Base-by-base conservation (phyloP, 1,140 invertebrate species). In the Parapsyche elsis region DNA sequence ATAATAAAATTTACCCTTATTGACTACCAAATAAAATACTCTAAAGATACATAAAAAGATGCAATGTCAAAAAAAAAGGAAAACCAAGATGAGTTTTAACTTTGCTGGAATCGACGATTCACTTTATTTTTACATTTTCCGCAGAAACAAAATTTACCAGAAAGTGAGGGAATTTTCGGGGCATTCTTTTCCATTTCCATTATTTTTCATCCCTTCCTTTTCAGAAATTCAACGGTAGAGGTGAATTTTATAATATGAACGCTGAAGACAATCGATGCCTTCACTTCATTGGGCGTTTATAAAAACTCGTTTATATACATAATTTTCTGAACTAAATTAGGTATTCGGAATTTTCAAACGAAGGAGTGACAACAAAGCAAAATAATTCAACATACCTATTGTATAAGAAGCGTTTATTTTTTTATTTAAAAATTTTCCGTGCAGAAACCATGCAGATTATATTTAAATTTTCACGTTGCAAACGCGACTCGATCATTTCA, bases 151-250 rank as follows among this genome's bases (percentile, higher is more conserved):
- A 71, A 71, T 71, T 71, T 71, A n/a, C 67, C 24, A 12, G 21
- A 71, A 71, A 71, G 24, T 71, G 67, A 71, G 21, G 30, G 67
- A n/a, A 44, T 71, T 71, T 71, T 71, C 67, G 30, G 16, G 67
- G 67, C 67, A n/a, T 26, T 5, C 23, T 38, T 21, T 71, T 44
- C 67, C 67, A 71, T 71, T 71, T 71, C 24, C 67, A 71, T 71
- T 71, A 71, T 71, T 71, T 71, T 71, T 71, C 24, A 71, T 71
- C 67, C 57, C 57, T 71, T 71, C 24, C 67, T 26, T 26, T 26
- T 9, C 5, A 38, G 24, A 38, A 67, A n/a, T 71, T 71, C 12
- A 24, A 30, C 23, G 30, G 0, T 71, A 44, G 26, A 71, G 67
- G 5, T 71, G 23, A 71, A 71, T 26, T 71, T 71, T 61, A 71